A percentile compares a stretch with the other conserved stretches of the same genome.
Evolutionary conservation across 2,113 vertebrate genomes (phyloP).

Genomic region (Archilochus colubris): DNA sequence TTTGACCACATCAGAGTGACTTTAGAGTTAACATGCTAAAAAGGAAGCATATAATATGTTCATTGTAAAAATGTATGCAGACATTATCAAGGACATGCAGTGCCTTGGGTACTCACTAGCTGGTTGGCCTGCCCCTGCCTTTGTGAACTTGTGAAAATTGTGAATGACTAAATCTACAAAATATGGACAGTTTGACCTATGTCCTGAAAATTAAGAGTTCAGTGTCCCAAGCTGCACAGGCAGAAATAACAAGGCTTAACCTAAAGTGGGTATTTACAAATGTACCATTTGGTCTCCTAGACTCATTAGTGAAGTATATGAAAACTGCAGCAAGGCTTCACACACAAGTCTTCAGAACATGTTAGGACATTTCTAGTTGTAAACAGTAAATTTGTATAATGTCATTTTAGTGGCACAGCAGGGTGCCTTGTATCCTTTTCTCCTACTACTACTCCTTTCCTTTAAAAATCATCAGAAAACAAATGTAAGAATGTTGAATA

Average conservation of each 20-base stretch:
- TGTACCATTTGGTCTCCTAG: not conserved
- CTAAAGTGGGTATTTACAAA: not conserved
- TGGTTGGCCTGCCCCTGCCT: not conserved
- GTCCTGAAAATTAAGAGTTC: not conserved
- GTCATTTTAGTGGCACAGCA: slow-evolving; percentile 7
- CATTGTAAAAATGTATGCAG: not conserved
- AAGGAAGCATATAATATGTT: not conserved
- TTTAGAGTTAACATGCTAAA: not conserved
- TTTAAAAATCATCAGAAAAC: slow-evolving; percentile 62
- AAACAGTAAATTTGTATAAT: not conserved
- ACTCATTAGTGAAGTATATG: not conserved
- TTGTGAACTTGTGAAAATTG: not conserved
- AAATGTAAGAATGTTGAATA: slow-evolving; percentile 69
- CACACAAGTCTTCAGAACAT: not conserved
- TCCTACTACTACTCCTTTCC: slow-evolving; percentile 8
- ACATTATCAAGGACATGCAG: not conserved
- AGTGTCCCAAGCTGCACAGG: not conserved
- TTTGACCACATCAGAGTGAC: not conserved
- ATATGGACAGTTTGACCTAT: not conserved
- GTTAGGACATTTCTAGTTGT: not conserved
- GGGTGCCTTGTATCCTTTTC: not conserved
- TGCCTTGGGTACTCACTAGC: not conserved
- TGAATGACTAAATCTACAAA: not conserved
- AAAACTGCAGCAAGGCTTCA: not conserved
- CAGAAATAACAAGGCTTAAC: not conserved